phyloP scores from a whole-genome alignment of 2,113 vertebrate genomes.

The Rhea pennata region DNA sequence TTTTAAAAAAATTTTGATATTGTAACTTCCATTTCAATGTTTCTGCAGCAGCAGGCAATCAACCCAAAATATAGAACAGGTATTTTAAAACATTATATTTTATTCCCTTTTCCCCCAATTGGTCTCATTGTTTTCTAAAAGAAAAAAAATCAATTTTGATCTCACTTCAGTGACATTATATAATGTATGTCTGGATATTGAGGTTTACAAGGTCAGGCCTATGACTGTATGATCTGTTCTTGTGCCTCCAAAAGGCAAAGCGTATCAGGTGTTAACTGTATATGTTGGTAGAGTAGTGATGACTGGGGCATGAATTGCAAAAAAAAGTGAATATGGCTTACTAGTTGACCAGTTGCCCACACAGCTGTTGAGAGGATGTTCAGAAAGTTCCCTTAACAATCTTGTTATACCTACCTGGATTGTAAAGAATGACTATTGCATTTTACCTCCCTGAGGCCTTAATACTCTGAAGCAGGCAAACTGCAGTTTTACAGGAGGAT shows the following conservation, averaged over 20 bases:
- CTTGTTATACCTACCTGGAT: slow-evolving; percentile 41
- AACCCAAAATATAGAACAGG: background rate
- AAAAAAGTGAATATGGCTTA: background rate
- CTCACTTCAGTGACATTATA: background rate
- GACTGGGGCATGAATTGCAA: background rate
- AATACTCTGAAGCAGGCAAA: slow-evolving; percentile 18
- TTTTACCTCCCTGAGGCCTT: slow-evolving; percentile 22
- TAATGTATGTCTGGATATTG: background rate
- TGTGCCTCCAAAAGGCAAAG: background rate
- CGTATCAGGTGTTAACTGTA: background rate
- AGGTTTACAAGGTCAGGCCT: background rate
- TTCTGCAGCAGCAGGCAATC: background rate
- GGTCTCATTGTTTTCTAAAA: background rate
- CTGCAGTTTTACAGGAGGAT: background rate
- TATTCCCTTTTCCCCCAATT: background rate
- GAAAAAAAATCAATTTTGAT: background rate
- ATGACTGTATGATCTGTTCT: background rate
- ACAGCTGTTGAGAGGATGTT: background rate
- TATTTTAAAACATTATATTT: background rate
- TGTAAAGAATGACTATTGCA: slow-evolving; percentile 24
- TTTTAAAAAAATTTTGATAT: too few relatives aligned
- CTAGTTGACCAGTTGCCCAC: slow-evolving; percentile 8
- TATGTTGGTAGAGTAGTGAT: background rate
- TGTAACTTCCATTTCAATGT: background rate
- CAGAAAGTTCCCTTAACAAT: slow-evolving; percentile 44